Evolutionary conservation across 1,140 invertebrate genomes (phyloP), one percentile per base, ranked within the genome.

Genomic region (Diabrotica virgifera): DNA sequence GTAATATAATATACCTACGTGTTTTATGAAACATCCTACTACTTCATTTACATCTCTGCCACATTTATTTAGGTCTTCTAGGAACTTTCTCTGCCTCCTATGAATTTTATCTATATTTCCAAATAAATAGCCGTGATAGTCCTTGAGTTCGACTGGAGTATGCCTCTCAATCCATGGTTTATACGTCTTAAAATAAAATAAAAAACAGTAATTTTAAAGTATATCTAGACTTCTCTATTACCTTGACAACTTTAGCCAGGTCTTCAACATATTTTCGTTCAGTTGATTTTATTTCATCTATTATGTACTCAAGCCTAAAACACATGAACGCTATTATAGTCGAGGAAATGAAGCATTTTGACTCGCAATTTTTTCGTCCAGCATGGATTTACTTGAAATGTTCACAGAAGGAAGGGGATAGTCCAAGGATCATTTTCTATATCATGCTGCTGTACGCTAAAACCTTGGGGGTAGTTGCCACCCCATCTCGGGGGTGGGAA

Each of bases 271-370:
- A 76, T 10, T 66, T 69, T 36, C 64, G 57, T 63, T 76, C 75
- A 11, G 74, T 76, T 6, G 67, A 59, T 52, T 63, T 54, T 10
- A 76, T 65, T 69, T 76, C 75, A 14, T 76, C 69, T n/a, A 74
- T 50, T 51, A 76, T 72, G 51, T 70, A 72, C 12, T 68, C 58
- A 40, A 70, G 57, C 55, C 71, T 75, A 62, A 50, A 70, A 54
- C 14, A 54, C 11, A 37, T 24, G 24, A 24, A 24, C 24, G 1
- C 24, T 24, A 24, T 24, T 24, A 24, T n/a, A n/a, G n/a, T n/a
- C n/a, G n/a, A n/a, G n/a, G n/a, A n/a, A n/a, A n/a, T n/a, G n/a
- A n/a, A n/a, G n/a, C n/a, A n/a, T n/a, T n/a, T n/a, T n/a, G n/a
- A n/a, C n/a, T n/a, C n/a, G n/a, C n/a, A n/a, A n/a, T n/a, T n/a